These are phyloP conservation scores for Trichosurus vulpecula DNA, from an alignment of 2,797 vertebrate genomes.

Conservation along the genomic window DNA sequence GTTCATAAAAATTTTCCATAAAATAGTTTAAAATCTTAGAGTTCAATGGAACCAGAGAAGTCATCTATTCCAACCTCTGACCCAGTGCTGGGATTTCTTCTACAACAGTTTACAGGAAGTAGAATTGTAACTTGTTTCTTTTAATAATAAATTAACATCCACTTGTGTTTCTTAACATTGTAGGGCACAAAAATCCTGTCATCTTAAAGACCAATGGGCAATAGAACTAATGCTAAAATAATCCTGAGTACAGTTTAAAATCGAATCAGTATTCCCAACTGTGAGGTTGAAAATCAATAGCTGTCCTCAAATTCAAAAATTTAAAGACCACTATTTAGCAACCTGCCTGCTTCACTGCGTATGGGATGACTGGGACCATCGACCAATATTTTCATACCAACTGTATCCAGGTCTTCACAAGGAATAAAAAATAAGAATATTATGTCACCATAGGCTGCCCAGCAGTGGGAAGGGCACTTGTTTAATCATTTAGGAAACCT, in stretches of 20 bases:
- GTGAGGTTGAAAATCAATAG: background rate
- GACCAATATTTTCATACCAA: background rate
- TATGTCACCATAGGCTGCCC: background rate
- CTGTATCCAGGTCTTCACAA: background rate
- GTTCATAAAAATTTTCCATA: constrained; percentile 52
- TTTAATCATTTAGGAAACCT: background rate
- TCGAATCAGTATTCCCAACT: background rate
- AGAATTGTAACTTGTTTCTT: background rate
- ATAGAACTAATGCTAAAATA: background rate
- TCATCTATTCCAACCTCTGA: background rate
- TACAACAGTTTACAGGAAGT: background rate
- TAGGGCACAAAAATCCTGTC: background rate
- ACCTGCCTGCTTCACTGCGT: background rate
- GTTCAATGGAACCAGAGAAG: background rate
- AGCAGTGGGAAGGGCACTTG: background rate
- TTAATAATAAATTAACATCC: background rate
- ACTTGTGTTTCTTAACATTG: background rate
- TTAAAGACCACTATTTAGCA: background rate
- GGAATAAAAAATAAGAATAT: background rate
- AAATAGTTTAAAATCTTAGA: constrained; percentile 44
- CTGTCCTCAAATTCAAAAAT: background rate
- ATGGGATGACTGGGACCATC: background rate
- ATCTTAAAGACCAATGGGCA: background rate
- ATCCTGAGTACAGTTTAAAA: background rate
- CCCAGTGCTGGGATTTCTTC: background rate